These are phyloP conservation scores for Anneissia japonica DNA, from an alignment of 35 echinoderm and acorn worm genomes.

Conservation along the genomic window DNA sequence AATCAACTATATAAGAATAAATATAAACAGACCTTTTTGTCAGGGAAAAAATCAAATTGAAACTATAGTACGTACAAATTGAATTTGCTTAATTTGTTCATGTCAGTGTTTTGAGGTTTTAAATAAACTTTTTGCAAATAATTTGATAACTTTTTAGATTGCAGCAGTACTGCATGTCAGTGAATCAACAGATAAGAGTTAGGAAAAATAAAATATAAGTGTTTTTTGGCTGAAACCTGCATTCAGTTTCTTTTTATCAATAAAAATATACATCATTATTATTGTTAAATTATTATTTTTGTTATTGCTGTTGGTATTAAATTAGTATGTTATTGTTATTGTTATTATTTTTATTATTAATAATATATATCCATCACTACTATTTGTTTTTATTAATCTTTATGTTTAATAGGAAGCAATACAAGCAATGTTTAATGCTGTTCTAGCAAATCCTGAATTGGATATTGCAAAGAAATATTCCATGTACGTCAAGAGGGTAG, in stretches of 20 bases:
- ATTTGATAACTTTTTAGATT: too few species aligned
- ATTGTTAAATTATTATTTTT: not conserved
- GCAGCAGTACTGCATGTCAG: too few species aligned
- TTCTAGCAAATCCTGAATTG: constrained; percentile 51
- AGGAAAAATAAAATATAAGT: too few species aligned
- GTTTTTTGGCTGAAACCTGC: not conserved
- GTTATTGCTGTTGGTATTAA: not conserved
- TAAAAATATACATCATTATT: not conserved
- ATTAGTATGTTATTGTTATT: not conserved
- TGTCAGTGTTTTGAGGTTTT: too few species aligned
- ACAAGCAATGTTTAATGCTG: constrained; percentile 88
- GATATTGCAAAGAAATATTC: constrained; percentile 72
- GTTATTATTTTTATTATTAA: not conserved
- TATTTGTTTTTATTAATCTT: not conserved
- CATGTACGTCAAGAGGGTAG: constrained; percentile 64
- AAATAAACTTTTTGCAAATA: too few species aligned
- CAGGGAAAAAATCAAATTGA: too few species aligned
- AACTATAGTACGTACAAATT: too few species aligned
- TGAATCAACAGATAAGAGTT: too few species aligned
- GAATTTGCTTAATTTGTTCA: too few species aligned
- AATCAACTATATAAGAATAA: too few species aligned
- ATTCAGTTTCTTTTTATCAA: not conserved
- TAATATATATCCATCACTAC: not conserved
- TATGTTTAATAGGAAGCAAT: constrained; percentile 74
- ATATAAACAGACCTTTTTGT: too few species aligned